Conservation (phyloP, 2,888 invertebrate genomes). For the Sipha maydis region DNA sequence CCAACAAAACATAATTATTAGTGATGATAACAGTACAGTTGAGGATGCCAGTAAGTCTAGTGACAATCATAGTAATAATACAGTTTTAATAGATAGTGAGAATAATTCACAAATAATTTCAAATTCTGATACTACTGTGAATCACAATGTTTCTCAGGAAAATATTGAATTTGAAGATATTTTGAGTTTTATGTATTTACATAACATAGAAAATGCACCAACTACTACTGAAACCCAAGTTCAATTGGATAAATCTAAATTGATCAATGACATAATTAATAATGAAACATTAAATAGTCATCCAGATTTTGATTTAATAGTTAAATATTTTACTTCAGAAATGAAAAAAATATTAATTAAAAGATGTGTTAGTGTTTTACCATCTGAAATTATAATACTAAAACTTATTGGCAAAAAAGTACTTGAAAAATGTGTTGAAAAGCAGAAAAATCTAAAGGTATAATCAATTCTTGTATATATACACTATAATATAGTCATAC, state of each 20-base stretch:
- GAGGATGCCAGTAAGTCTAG: not conserved
- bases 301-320: not conserved
- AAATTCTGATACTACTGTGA: not conserved
- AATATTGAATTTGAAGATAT: not conserved
- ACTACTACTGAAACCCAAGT: not conserved
- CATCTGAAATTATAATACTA: constrained; percentile 6
- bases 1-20: not conserved
- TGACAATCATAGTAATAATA: not conserved
- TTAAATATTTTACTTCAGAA: not conserved
- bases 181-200: not conserved
- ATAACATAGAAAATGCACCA: not conserved
- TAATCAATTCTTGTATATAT: not conserved
- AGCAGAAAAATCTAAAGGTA: not conserved
- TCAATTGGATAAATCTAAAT: not conserved
- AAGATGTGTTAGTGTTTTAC: too few species aligned
- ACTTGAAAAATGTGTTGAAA: constrained; percentile 17
- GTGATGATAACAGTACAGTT: not conserved
- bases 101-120: not conserved
- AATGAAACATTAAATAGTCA: not conserved
- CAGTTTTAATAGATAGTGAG: not conserved
- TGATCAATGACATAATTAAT: not conserved
- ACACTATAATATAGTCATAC: not conserved
- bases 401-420: constrained; percentile 8
- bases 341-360: not conserved
- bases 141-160: not conserved